Conservation (phyloP, 2,888 invertebrate species). For the Campaea margaritaria region DNA sequence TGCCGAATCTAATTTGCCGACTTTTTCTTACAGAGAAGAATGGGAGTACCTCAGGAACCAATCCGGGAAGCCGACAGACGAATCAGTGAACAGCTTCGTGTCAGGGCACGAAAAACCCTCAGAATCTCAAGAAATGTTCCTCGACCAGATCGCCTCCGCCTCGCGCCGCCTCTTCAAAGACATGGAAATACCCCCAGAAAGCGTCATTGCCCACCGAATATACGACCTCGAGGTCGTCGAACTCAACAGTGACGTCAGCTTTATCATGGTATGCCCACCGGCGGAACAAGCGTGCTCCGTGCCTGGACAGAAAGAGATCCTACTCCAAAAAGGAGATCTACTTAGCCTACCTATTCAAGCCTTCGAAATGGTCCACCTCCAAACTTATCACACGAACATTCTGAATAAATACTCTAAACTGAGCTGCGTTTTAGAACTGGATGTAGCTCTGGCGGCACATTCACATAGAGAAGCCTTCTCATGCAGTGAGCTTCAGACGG, state of each 20-base stretch:
- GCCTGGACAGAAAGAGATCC: conserved; percentile 93
- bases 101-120: conserved; percentile 82
- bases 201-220: conserved; percentile 90
- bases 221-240: conserved; percentile 98
- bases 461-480: conserved; percentile 98
- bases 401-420: conserved; percentile 96
- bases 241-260: conserved; percentile 94
- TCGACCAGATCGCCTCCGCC: conserved; percentile 90
- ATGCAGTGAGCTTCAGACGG: conserved; percentile 92
- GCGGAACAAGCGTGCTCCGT: conserved; percentile 97
- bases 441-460: conserved; percentile 96
- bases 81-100: conserved; percentile 66
- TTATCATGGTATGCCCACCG: conserved; percentile 96
- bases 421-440: conserved; percentile 96
- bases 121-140: conserved; percentile 92
- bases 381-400: conserved; percentile 96
- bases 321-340: conserved; percentile 93
- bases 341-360: conserved; percentile 96
- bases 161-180: conserved; percentile 91
- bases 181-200: conserved; percentile 91
- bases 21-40: conserved; percentile 90
- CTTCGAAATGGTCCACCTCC: conserved; percentile 97
- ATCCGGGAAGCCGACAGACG: conserved; percentile 71
- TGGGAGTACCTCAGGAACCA: conserved; percentile 95
- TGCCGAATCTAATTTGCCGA: too few species aligned